These are phyloP conservation scores for Xenopus laevis DNA, from an alignment of 2,113 vertebrate genomes.

Conservation along the genomic window DNA sequence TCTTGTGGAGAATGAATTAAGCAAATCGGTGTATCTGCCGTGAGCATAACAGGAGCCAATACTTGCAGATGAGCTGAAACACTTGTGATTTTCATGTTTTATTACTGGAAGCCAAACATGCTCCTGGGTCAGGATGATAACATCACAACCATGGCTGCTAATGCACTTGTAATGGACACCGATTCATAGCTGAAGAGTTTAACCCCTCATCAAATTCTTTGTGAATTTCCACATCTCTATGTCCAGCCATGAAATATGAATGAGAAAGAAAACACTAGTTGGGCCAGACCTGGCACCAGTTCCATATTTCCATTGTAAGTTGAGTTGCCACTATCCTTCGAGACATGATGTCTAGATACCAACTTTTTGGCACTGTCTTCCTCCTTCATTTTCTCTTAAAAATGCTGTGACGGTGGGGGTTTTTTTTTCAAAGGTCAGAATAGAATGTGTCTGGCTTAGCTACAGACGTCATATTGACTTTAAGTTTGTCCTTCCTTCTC, in stretches of 20 bases:
- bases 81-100: not conserved
- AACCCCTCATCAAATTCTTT: no score
- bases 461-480: not conserved
- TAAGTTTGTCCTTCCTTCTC: not conserved
- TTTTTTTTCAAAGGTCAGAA: slow-evolving; percentile 5
- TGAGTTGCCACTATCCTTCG: slow-evolving; percentile 1
- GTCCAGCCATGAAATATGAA: not conserved
- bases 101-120: slow-evolving; percentile 9
- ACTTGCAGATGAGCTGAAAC: no score
- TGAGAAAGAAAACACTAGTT: not conserved
- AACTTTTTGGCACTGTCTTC: slow-evolving; percentile 1
- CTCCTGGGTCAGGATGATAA: slow-evolving; percentile 5
- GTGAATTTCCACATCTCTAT: not conserved
- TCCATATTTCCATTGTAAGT: slow-evolving; percentile 9
- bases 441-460: not conserved
- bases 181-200: not conserved
- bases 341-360: slow-evolving; percentile 18
- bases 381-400: not conserved
- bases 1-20: not conserved
- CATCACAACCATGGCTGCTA: slow-evolving; percentile 20
- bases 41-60: no score
- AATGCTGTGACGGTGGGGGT: not conserved
- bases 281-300: not conserved
- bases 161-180: not conserved
- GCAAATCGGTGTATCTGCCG: not conserved